Evolutionary conservation across 2,888 invertebrate species (phyloP).

Genomic region (Perithous albicinctus): DNA sequence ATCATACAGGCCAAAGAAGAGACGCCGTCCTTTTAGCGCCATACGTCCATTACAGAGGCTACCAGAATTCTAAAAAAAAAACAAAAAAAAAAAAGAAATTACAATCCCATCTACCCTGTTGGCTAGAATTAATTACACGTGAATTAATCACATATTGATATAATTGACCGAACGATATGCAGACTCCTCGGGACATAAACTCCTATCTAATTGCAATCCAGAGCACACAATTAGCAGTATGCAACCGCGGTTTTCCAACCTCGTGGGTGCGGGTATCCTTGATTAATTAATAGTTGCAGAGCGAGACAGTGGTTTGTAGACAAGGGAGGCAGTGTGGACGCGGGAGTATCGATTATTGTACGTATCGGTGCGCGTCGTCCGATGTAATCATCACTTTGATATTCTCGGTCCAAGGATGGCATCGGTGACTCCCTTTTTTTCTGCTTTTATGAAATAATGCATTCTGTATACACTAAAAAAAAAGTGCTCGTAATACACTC

Average conservation of each 20-base stretch:
- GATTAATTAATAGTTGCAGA: slow-evolving; percentile 55
- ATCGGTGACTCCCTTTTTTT: not conserved
- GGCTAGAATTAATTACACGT: not conserved
- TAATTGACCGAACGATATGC: slow-evolving; percentile 17
- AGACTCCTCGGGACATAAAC: not conserved
- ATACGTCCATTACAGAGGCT: not conserved
- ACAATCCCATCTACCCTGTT: not conserved
- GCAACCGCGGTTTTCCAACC: slow-evolving; percentile 51
- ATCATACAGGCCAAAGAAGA: slow-evolving; percentile 3
- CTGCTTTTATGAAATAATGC: too few species aligned
- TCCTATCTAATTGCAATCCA: slow-evolving; percentile 32
- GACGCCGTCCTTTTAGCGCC: slow-evolving; percentile 29
- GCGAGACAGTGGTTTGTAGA: not conserved
- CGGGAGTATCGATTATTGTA: slow-evolving; percentile 24
- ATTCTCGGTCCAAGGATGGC: not conserved
- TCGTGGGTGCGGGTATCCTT: slow-evolving; percentile 44
- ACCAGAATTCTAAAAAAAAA: not conserved
- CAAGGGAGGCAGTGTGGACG: not conserved
- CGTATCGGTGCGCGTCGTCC: not conserved
- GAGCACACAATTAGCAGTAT: slow-evolving; percentile 6
- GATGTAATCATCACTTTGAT: not conserved
- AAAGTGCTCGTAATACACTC: too few species aligned
- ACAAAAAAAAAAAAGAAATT: too few species aligned
- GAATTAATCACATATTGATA: not conserved
- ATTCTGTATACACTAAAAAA: too few species aligned